These are phyloP conservation scores for Gymnogyps californianus DNA, from an alignment of 2,113 vertebrate genomes.

Conservation along the genomic window DNA sequence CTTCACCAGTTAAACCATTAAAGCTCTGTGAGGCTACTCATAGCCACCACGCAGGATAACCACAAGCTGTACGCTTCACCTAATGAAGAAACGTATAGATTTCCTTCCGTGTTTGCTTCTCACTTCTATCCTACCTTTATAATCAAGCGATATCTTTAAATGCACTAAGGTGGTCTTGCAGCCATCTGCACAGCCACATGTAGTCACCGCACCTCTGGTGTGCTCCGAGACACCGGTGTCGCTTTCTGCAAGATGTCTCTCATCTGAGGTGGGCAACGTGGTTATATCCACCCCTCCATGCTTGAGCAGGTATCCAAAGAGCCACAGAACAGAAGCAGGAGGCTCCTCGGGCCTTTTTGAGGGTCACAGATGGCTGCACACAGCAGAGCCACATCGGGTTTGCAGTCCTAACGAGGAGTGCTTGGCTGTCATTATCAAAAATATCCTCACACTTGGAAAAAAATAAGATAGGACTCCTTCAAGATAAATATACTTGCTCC, in stretches of 20 bases:
- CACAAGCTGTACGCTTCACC: background rate
- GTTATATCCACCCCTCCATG: background rate
- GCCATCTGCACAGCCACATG: background rate
- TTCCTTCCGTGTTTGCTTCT: background rate
- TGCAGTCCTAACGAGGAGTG: background rate
- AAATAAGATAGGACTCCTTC: accelerated
- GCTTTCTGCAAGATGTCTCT: background rate
- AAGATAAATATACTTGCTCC: background rate
- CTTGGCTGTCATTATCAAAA: background rate
- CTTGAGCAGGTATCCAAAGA: background rate
- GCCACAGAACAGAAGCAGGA: background rate
- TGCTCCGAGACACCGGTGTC: accelerated
- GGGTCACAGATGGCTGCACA: accelerated
- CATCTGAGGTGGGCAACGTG: accelerated
- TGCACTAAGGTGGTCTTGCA: accelerated
- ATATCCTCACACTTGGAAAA: background rate
- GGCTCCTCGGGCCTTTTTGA: background rate
- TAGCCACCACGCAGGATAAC: accelerated
- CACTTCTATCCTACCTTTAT: background rate
- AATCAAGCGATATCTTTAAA: background rate
- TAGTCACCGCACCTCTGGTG: background rate
- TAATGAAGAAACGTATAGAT: accelerated
- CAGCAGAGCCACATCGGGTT: accelerated
- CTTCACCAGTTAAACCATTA: background rate
- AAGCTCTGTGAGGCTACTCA: background rate